These are phyloP conservation scores for Ailuropoda melanoleuca DNA, from an alignment of 2,113 vertebrate species.

Conservation along the genomic window DNA sequence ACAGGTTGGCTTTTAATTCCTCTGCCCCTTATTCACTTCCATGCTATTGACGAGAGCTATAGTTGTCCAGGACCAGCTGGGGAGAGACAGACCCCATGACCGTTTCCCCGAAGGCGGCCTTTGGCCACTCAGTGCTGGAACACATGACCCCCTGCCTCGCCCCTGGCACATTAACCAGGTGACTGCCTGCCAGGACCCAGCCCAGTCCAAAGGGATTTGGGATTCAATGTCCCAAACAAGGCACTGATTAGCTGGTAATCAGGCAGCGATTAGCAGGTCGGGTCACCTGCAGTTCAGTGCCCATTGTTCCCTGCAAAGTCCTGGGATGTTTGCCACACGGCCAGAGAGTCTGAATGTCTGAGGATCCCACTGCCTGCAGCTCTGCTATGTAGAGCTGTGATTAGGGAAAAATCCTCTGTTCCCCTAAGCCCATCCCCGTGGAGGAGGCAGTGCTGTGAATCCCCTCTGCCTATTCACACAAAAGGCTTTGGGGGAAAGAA, in stretches of 20 bases:
- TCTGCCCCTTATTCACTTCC: not conserved
- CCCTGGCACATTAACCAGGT: conserved; percentile 60
- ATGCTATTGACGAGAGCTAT: not conserved
- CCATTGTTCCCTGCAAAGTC: conserved; percentile 76
- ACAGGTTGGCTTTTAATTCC: not conserved
- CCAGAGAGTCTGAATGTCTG: conserved; percentile 33
- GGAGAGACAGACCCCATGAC: conserved; percentile 51
- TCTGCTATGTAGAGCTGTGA: not conserved
- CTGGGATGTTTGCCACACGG: conserved; percentile 49
- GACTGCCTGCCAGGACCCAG: conserved; percentile 73
- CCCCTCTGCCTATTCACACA: not conserved
- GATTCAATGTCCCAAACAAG: conserved; percentile 82
- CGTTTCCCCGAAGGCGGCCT: not conserved
- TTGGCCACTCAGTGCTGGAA: conserved; percentile 43
- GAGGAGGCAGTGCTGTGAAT: not conserved
- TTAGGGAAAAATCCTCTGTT: not conserved
- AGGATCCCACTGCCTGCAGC: not conserved
- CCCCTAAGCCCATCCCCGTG: not conserved
- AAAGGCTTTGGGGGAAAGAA: not conserved
- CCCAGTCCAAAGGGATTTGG: conserved; percentile 81
- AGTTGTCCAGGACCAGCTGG: not conserved
- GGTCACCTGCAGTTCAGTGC: conserved; percentile 85
- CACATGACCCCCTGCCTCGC: conserved; percentile 15
- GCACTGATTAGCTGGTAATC: conserved; percentile 87
- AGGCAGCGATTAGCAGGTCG: conserved; percentile 83